Evolutionary conservation across 1,140 invertebrate species (phyloP), one percentile per base, ranked within the genome.

Genomic region (Chrysopa pallens): DNA sequence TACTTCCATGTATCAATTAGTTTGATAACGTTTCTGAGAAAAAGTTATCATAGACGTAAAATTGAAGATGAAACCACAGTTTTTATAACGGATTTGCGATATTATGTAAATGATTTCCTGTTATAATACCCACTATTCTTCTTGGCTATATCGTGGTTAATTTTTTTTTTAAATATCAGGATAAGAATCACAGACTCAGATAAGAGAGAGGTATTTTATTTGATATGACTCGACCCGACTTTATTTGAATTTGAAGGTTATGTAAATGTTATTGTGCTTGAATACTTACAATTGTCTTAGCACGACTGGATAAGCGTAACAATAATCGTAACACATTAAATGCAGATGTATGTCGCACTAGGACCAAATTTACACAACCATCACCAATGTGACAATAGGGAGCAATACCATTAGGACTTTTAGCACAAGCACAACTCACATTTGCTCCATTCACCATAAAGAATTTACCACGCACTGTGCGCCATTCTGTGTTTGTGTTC

Each of bases 371-470:
- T 37, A 82, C 63, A 55, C 74, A 81, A 12, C 86, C 86, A 59
- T 89, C 82, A 1, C 83, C 84, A 6, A 88, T 62, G 58, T 90
- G 85, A 62, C 80, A 78, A 44, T 73, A 75, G 0, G 84, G 80
- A 41, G 80, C 80, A 48, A 86, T 75, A 43, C 85, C 85, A 51
- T 78, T 72, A 1, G 81, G 81, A 53, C 74, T 77, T 41, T 78
- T 70, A 8, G 64, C 63, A 57, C 83, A 87, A 0, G 78, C 72
- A 58, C 84, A 87, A n/a, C 76, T 77, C n/a, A 84, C 72, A 50
- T 81, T 82, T 2, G 79, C 79, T 23, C 76, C 73, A 51, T 78
- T 84, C 4, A 89, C 74, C 67, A 82, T 81, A 46, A 84, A 76
- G 61, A 82, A 87, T 54, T 74, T 74, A 1, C 79, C 76, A 42